phyloP scores from a whole-genome alignment of 2,888 invertebrate genomes.

The Melieria picta region DNA sequence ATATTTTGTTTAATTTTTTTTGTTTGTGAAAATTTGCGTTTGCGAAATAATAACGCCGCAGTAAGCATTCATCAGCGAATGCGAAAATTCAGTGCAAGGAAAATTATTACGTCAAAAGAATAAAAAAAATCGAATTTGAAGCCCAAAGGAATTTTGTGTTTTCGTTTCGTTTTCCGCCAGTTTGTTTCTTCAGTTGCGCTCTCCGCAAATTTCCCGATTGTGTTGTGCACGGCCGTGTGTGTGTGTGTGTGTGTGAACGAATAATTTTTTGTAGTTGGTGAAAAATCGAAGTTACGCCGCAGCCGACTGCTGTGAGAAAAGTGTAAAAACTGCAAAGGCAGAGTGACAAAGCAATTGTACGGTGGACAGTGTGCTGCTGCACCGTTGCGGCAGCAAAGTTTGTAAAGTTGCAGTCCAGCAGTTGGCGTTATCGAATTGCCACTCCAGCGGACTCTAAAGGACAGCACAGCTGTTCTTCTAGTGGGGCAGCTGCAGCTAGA shows the following conservation, averaged over 20 bases:
- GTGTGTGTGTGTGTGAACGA: constrained; percentile 12
- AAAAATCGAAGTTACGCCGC: constrained; percentile 32
- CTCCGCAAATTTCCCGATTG: constrained; percentile 17
- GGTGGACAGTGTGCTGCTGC: no score
- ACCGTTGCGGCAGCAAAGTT: no score
- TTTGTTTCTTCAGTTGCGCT: constrained; percentile 12
- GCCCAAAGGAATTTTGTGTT: neutral
- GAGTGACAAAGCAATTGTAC: no score
- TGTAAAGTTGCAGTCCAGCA: no score
- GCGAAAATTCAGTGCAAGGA: neutral
- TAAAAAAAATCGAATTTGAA: neutral
- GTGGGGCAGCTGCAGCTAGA: no score
- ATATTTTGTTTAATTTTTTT: constrained; percentile 8
- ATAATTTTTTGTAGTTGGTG: constrained; percentile 27
- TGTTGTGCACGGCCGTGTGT: constrained; percentile 7
- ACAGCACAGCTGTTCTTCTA: no score
- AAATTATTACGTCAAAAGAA: neutral
- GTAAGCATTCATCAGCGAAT: constrained; percentile 1
- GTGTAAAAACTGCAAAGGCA: no score
- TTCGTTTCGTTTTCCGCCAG: neutral
- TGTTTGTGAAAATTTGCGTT: constrained; percentile 11
- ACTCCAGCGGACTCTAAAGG: no score
- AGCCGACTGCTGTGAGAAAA: neutral
- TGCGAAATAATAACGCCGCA: neutral
- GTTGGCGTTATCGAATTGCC: no score